Percentiles rank a stretch among this genome's conserved stretches.
Conservation (phyloP, 2,888 invertebrate species). For the Spicauda simplicius region DNA sequence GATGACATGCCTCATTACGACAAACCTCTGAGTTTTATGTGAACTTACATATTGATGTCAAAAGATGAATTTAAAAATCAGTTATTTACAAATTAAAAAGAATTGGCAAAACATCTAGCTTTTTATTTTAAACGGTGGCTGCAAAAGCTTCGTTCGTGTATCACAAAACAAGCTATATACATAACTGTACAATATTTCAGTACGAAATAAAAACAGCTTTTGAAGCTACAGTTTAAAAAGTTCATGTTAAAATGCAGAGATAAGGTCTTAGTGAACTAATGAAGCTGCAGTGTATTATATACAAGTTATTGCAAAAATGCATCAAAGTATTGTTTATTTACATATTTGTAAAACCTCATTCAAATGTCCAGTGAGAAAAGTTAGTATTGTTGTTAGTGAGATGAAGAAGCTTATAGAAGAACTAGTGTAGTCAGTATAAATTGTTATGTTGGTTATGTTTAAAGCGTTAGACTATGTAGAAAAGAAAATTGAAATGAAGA, state of each 20-base stretch:
- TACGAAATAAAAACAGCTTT: background rate
- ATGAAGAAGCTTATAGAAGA: constrained; percentile 28
- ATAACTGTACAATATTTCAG: no score
- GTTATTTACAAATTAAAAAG: constrained; percentile 17
- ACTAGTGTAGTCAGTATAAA: constrained; percentile 14
- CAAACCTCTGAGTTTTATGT: constrained; percentile 7
- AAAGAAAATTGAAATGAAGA: constrained; percentile 24
- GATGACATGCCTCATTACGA: constrained; percentile 23
- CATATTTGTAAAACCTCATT: constrained; percentile 24
- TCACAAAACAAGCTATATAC: background rate
- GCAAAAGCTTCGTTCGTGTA: background rate
- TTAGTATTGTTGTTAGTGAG: constrained; percentile 26
- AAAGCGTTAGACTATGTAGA: constrained; percentile 21
- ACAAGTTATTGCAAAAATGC: constrained; percentile 36
- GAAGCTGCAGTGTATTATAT: constrained; percentile 48
- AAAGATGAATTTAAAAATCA: constrained; percentile 12
- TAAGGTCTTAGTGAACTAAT: constrained; percentile 25
- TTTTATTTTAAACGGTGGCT: constrained; percentile 18
- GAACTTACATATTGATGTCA: background rate
- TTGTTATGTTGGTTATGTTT: constrained; percentile 19
- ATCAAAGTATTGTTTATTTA: constrained; percentile 23
- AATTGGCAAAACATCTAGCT: constrained; percentile 4
- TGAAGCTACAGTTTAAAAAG: constrained; percentile 15
- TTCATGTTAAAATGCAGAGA: constrained; percentile 13
- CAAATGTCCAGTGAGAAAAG: constrained; percentile 25